These are phyloP conservation scores for Micoletzkya japonica DNA, from an alignment of 2,888 invertebrate genomes.

Conservation along the genomic window DNA sequence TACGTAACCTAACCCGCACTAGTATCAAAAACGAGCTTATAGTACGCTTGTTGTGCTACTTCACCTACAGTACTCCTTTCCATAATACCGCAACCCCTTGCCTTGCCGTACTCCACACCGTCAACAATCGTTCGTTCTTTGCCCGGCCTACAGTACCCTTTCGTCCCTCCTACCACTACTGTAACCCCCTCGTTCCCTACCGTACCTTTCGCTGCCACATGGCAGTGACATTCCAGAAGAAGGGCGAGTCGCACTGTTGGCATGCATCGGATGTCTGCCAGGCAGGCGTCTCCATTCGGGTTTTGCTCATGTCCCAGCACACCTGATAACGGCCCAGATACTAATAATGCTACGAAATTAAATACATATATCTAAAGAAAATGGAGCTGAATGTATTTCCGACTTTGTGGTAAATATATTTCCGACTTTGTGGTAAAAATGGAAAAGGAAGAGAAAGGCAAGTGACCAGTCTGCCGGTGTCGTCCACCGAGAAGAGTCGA, in stretches of 20 bases:
- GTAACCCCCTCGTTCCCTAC: no score
- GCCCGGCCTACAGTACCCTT: no score
- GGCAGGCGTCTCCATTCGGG: constrained; percentile 79
- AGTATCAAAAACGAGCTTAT: no score
- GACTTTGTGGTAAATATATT: background rate
- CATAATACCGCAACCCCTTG: no score
- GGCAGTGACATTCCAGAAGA: constrained; percentile 96
- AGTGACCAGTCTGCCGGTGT: constrained; percentile 79
- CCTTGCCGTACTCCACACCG: no score
- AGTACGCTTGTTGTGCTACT: no score
- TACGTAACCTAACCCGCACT: no score
- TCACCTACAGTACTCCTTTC: no score
- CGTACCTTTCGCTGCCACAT: constrained; percentile 90
- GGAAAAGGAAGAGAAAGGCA: background rate
- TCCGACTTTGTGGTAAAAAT: background rate
- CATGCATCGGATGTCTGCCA: constrained; percentile 95
- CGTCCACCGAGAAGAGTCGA: constrained; percentile 84
- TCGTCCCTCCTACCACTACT: no score
- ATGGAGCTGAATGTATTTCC: background rate
- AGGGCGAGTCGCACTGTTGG: constrained; percentile 89
- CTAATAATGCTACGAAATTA: background rate
- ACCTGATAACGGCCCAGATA: constrained; percentile 64
- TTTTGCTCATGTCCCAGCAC: constrained; percentile 84
- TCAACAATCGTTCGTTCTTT: no score
- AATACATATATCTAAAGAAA: background rate